These are phyloP conservation scores for Andrena marginata DNA, from an alignment of 2,888 invertebrate genomes.

Conservation along the genomic window DNA sequence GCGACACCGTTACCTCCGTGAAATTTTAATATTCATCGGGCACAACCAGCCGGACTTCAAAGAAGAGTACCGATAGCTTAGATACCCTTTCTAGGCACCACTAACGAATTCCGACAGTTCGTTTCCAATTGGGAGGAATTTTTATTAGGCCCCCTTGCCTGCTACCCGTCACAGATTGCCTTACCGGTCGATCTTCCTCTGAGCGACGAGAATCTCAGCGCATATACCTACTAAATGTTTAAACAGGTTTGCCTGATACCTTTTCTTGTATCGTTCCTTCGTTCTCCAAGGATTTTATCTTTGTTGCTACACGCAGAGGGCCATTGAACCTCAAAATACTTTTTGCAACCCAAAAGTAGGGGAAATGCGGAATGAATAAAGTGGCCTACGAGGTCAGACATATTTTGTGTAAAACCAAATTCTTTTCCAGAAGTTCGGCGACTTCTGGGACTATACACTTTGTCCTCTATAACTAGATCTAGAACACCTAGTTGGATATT, in stretches of 20 bases:
- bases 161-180: slow-evolving; percentile 16
- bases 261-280: neutral
- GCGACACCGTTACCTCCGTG: slow-evolving; percentile 30
- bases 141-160: slow-evolving; percentile 21
- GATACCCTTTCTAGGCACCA: slow-evolving; percentile 23
- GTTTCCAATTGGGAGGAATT: slow-evolving; percentile 50
- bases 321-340: too few relatives aligned
- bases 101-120: slow-evolving; percentile 33
- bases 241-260: neutral
- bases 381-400: too few relatives aligned
- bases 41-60: slow-evolving; percentile 40
- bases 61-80: slow-evolving; percentile 28
- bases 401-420: neutral
- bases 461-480: too few relatives aligned
- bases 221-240: neutral
- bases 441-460: too few relatives aligned
- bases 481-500: too few relatives aligned
- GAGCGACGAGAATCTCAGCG: neutral
- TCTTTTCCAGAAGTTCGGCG: too few relatives aligned
- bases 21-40: slow-evolving; percentile 65
- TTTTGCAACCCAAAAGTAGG: too few relatives aligned
- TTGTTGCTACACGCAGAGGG: too few relatives aligned
- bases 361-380: too few relatives aligned
- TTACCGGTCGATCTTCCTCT: neutral
- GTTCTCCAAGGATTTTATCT: too few relatives aligned